Conservation (phyloP, 2,113 vertebrate genomes). For the Rhadina sibilatrix region DNA sequence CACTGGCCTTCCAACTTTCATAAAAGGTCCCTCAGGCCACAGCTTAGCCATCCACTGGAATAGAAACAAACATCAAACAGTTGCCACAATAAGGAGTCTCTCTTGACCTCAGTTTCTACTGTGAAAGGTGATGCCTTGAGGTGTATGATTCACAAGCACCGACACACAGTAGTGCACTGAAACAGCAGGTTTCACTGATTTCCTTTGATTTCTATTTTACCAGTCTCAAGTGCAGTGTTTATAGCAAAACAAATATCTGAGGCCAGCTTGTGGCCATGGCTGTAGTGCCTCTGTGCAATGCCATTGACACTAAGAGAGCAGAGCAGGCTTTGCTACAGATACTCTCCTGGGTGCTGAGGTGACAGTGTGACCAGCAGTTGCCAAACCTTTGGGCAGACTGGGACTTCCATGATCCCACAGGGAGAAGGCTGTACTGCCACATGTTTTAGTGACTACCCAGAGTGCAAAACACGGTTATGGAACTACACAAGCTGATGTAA, state of each 20-base stretch:
- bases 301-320: neutral
- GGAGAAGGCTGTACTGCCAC: neutral
- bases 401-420: neutral
- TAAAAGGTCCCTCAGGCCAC: neutral
- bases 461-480: neutral
- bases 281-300: neutral
- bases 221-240: neutral
- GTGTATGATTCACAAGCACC: neutral
- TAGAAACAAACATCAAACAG: neutral
- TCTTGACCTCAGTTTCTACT: neutral
- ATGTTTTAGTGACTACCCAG: neutral
- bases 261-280: neutral
- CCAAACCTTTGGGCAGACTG: neutral
- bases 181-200: neutral
- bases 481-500: neutral
- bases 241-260: neutral
- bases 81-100: neutral
- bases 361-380: neutral
- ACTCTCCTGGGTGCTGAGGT: neutral
- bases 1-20: neutral
- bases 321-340: neutral
- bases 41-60: neutral
- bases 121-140: neutral
- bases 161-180: rapidly evolving
- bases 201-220: neutral